phyloP scores from a whole-genome alignment of 2,797 vertebrate genomes.

The Lophotriccus pileatus region DNA sequence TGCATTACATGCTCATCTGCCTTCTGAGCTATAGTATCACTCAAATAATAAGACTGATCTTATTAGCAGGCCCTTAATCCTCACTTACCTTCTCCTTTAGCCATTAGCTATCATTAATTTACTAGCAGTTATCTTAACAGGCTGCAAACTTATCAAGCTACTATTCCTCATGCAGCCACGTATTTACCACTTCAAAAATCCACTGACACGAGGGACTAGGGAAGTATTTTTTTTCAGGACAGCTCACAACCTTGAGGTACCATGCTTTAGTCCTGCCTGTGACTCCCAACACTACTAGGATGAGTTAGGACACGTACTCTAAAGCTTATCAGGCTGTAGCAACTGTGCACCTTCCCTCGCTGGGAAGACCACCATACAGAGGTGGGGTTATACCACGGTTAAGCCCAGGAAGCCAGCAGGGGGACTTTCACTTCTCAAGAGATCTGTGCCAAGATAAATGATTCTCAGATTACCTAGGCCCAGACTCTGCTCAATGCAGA shows the following conservation, averaged over 20 bases:
- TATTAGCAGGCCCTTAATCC: background rate
- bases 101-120: background rate
- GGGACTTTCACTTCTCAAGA: background rate
- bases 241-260: background rate
- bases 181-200: background rate
- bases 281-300: background rate
- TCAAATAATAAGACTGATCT: background rate
- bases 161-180: background rate
- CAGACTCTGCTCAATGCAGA: background rate
- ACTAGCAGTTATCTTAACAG: background rate
- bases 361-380: background rate
- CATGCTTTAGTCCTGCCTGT: background rate
- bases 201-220: background rate
- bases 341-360: accelerated
- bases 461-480: no score
- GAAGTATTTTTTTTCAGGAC: background rate
- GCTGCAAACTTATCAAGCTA: background rate
- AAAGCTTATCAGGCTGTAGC: background rate
- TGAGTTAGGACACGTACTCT: background rate
- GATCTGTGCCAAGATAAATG: no score
- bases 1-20: background rate
- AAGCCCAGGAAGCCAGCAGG: background rate
- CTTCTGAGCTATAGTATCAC: background rate
- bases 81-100: background rate
- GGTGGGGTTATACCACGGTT: accelerated